Evolutionary conservation across 2,888 invertebrate species (phyloP).

Genomic region (Drosophila fungiperda): DNA sequence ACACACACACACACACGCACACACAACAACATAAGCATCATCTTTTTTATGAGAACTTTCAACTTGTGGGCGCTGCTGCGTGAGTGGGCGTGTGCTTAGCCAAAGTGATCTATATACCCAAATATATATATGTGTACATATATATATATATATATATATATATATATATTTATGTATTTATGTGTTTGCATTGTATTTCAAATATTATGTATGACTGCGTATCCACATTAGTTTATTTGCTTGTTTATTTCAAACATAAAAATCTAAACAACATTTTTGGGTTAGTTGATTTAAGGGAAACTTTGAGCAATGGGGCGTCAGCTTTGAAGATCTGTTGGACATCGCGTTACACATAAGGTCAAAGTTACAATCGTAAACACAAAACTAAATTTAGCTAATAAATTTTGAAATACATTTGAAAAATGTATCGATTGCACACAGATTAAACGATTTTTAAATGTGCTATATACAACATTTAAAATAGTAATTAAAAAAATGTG

Average conservation of each 20-base stretch:
- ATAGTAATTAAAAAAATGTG: neutral
- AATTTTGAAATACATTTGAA: neutral
- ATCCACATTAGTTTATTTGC: constrained; percentile 68
- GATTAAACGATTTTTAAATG: neutral
- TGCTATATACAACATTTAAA: neutral
- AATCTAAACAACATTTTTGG: constrained; percentile 32
- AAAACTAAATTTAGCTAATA: neutral
- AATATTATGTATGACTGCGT: constrained; percentile 60
- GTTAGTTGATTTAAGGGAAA: constrained; percentile 4
- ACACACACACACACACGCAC: constrained; percentile 21
- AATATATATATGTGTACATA: constrained; percentile 8
- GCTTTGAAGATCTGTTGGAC: constrained; percentile 44
- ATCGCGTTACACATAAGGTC: constrained; percentile 41
- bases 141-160: neutral
- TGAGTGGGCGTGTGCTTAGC: constrained; percentile 47
- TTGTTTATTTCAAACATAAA: constrained; percentile 59
- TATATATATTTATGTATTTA: constrained; percentile 12
- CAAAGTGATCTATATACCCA: constrained; percentile 17
- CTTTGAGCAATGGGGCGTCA: constrained; percentile 40
- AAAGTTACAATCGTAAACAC: constrained; percentile 46
- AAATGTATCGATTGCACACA: neutral
- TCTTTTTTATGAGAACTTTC: constrained; percentile 78
- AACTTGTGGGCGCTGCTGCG: constrained; percentile 61
- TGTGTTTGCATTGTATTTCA: constrained; percentile 63
- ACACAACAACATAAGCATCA: constrained; percentile 18